These are phyloP conservation scores for Enteromius paludinosus DNA, from an alignment of 2,797 vertebrate genomes.

Conservation along the genomic window DNA sequence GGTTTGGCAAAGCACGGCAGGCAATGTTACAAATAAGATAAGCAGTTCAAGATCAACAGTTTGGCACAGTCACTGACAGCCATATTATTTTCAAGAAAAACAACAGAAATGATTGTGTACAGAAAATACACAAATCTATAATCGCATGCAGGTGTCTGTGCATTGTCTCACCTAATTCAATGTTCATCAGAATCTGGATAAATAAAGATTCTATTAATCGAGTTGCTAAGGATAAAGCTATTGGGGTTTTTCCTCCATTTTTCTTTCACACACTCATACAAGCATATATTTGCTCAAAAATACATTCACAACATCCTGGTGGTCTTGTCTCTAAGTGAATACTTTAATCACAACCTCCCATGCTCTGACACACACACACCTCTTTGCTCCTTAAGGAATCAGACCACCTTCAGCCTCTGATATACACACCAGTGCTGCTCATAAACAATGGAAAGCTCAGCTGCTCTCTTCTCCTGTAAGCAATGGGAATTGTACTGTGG, in stretches of 20 bases:
- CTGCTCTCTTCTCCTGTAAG: conserved; percentile 37
- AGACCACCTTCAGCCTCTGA: conserved; percentile 60
- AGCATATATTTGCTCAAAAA: conserved; percentile 25
- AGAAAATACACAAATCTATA: neutral
- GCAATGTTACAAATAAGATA: conserved; percentile 32
- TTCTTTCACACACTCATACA: neutral
- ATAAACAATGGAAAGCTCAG: conserved; percentile 61
- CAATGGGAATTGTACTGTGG: conserved; percentile 26
- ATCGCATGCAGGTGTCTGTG: neutral
- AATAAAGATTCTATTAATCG: conserved; percentile 23
- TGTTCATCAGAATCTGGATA: conserved; percentile 11
- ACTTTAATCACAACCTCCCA: conserved; percentile 49
- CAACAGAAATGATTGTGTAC: neutral
- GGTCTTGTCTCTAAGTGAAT: conserved; percentile 40
- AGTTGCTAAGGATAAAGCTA: neutral
- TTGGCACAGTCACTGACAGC: conserved; percentile 23
- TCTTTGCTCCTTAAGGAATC: conserved; percentile 45
- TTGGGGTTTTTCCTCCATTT: neutral
- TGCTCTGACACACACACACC: conserved; percentile 30
- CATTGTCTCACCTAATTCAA: neutral
- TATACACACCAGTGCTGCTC: conserved; percentile 52
- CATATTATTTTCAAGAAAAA: conserved; percentile 5
- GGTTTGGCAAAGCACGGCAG: neutral
- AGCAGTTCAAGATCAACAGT: conserved; percentile 21
- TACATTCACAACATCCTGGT: conserved; percentile 41